Evolutionary conservation across 2,113 vertebrate species (phyloP), one percentile per base, ranked within the genome.

Genomic region (Stigmatopora argus): DNA sequence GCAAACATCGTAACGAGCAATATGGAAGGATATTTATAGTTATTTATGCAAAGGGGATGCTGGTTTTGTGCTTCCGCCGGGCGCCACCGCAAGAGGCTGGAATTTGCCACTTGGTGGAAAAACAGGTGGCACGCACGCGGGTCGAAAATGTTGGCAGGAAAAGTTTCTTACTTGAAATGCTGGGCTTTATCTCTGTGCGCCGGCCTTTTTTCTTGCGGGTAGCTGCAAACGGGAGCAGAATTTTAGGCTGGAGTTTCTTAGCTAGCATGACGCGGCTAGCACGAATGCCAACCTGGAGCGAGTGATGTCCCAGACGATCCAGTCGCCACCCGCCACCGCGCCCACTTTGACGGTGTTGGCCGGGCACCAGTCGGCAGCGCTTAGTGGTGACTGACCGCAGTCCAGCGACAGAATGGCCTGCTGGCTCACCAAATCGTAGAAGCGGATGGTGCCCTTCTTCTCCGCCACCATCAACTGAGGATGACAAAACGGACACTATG

Each of bases 351-450:
- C 93, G 17, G 94, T 94, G 75, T 98, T 98, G 76, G 91, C 91
- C 69, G 96, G 89, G 81, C 95, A 98, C 97, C 96, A 99, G 83
- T 97, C 94, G 35, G 95, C 95, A 26, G 94, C 96, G 93, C 96
- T 95, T 71, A 98, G 89, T 0, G 93, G 94, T 0, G 84, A 90
- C 71, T 95, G 94, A 65, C 93, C 93, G 38, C 93, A 94, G 73
- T 97, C 94, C 80, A 98, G 89, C 3, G 97, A 99, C 48, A 99
- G 88, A 79, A 99, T 94, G 67, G 96, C 95, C 78, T 97, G 95
- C 66, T 95, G 94, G 59, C 92, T 91, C 64, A 94, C 75, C 65
- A 98, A 89, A 82, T 99, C 93, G 49, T 99, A 99, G 86, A 99
- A 98, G 5, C 95, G 91, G 61, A 99, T 93, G 0, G 90, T 93